Conservation (phyloP, 2,113 vertebrate genomes). For the Alectura lathami region DNA sequence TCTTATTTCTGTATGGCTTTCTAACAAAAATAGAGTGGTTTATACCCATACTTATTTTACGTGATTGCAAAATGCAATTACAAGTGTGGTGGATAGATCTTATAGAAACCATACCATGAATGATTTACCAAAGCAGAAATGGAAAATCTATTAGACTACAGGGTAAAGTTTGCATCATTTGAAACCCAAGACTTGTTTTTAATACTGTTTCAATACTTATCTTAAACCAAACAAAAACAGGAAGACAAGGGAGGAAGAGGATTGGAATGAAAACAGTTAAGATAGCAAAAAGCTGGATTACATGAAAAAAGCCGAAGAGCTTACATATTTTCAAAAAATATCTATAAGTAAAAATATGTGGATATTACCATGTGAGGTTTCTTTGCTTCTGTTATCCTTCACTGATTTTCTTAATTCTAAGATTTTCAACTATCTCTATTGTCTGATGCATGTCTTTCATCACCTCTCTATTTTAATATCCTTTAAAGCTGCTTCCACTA, state of each 20-base stretch:
- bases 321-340: not conserved
- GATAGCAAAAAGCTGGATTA: not conserved
- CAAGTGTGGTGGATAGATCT: not conserved
- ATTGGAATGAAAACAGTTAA: not conserved
- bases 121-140: not conserved
- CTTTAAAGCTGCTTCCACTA: slow-evolving; percentile 11
- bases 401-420: not conserved
- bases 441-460: not conserved
- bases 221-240: not conserved
- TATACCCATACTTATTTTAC: not conserved
- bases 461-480: not conserved
- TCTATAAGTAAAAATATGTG: not conserved
- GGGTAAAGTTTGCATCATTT: not conserved
- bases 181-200: not conserved
- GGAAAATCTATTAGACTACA: not conserved
- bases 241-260: not conserved
- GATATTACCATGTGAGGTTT: not conserved
- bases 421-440: not conserved
- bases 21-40: not conserved
- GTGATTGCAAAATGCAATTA: not conserved
- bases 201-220: not conserved
- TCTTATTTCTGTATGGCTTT: not conserved
- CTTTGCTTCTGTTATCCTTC: not conserved
- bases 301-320: not conserved
- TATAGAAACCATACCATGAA: not conserved